These are phyloP conservation scores for Bursaphelenchus okinawaensis DNA, from an alignment of 2,888 invertebrate genomes.

Conservation along the genomic window DNA sequence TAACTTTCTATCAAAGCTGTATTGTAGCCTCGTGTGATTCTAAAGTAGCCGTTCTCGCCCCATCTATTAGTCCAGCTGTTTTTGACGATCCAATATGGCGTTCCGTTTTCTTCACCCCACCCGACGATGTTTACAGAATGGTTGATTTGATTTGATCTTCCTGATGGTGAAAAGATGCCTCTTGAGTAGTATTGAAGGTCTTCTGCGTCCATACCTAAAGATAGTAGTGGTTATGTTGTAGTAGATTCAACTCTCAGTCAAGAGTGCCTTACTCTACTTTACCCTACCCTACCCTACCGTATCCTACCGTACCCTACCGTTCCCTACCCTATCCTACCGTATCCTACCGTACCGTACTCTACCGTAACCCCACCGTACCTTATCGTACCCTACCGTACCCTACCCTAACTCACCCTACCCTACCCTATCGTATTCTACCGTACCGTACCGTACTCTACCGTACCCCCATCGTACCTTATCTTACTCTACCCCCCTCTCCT, in stretches of 20 bases:
- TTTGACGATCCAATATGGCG: constrained; percentile 60
- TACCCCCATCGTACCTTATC: too few species aligned
- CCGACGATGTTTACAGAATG: constrained; percentile 63
- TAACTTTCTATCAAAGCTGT: background rate
- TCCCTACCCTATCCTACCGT: too few species aligned
- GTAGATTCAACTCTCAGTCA: background rate
- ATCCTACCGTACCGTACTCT: too few species aligned
- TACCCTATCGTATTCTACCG: too few species aligned
- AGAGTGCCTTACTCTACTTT: too few species aligned
- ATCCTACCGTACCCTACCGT: too few species aligned
- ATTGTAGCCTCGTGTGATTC: background rate
- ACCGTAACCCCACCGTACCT: too few species aligned
- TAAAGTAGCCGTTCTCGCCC: constrained; percentile 50
- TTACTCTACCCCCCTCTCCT: too few species aligned
- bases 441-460: too few species aligned
- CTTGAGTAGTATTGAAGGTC: constrained; percentile 59
- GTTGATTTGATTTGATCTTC: constrained; percentile 51
- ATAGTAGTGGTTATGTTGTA: background rate
- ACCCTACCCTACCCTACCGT: too few species aligned
- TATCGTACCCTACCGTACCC: too few species aligned
- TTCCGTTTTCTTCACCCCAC: constrained; percentile 58
- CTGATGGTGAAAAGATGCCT: constrained; percentile 57
- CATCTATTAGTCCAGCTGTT: constrained; percentile 58
- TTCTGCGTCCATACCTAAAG: constrained; percentile 59
- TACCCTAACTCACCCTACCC: too few species aligned